Base-by-base conservation (phyloP, 2,888 invertebrate genomes). In the Drosophila colorata region DNA sequence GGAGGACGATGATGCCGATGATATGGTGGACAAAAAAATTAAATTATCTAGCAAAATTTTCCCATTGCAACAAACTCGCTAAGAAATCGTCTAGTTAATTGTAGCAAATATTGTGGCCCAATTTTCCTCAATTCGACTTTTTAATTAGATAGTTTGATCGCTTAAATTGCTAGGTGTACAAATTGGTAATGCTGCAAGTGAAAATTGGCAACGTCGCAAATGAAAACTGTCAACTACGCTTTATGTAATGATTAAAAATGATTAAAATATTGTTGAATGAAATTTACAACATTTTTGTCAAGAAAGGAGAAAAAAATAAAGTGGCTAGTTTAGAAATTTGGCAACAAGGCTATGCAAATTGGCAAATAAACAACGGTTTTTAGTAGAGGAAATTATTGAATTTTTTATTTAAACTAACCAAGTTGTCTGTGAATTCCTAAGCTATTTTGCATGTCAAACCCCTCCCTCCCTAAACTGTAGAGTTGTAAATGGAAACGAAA, bases 1-100 rank as follows among this genome's bases (percentile, higher is more conserved):
- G 76, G 94, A 95, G 51, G 94, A 94, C 69, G 95, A 95, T 87
- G 94, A 94, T 90, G 95, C 93, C 63, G 95, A 95, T 76, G 95
- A 95, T 92, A 93, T 96, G 96, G 96, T 96, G 95, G 95, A 33
- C 40, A 31, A 20, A n/a, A 31, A 11, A 20, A 11, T 11, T 25
- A 0, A 23, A 31, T 2, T 31, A 33, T 13, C 31, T n/a, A 43
- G 5, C 4, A 5, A 37, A 37, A 25, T 7, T 11, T 20, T 13
- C 31, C 33, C n/a, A 53, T 33, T 23, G 33, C 13, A 41, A n/a
- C 8, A 28, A 28, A 28, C 2, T 18, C 25, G 52, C 51, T 28
- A 28, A 11, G 41, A 31, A 28, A 4, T 18, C 16, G 11, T 0
- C 11, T 18, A 16, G 9, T 28, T 28, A 28, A 8, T 28, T 28